Conservation (phyloP, 2,888 invertebrate species). For the Mesoligia furuncula region DNA sequence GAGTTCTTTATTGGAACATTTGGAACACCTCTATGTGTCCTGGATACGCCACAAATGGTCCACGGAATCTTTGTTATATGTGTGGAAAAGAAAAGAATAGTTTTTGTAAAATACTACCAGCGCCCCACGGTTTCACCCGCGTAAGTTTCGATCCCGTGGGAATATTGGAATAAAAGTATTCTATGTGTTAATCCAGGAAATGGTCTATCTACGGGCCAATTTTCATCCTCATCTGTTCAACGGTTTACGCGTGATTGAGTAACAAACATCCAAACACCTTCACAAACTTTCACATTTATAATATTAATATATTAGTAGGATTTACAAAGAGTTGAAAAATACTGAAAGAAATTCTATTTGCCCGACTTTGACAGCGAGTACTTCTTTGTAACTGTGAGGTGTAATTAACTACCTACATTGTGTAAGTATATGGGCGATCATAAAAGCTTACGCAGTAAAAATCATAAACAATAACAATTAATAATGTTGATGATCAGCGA, state of each 20-base stretch:
- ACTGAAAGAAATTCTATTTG: background rate
- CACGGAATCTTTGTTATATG: constrained; percentile 11
- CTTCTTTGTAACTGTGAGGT: no score
- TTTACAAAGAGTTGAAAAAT: background rate
- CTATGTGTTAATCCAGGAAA: no score
- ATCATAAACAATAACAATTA: constrained; percentile 33
- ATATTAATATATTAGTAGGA: no score
- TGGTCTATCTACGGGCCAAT: no score
- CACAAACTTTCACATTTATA: no score
- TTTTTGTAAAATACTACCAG: background rate
- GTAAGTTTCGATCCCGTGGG: no score
- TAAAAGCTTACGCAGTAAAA: constrained; percentile 3
- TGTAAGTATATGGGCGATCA: background rate
- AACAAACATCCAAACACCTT: no score
- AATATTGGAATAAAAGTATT: no score
- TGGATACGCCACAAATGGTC: constrained; percentile 35
- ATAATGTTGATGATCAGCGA: constrained; percentile 18
- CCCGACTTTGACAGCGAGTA: background rate
- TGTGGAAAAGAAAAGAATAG: constrained; percentile 1
- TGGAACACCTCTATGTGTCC: constrained; percentile 41
- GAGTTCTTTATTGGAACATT: constrained; percentile 63
- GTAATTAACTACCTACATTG: background rate
- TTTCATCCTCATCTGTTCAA: no score
- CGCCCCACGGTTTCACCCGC: no score
- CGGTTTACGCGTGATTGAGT: no score